Evolutionary conservation across 92 coral and sea anemone genomes (phyloP).

Genomic region (Isaurus tuberculatus): DNA sequence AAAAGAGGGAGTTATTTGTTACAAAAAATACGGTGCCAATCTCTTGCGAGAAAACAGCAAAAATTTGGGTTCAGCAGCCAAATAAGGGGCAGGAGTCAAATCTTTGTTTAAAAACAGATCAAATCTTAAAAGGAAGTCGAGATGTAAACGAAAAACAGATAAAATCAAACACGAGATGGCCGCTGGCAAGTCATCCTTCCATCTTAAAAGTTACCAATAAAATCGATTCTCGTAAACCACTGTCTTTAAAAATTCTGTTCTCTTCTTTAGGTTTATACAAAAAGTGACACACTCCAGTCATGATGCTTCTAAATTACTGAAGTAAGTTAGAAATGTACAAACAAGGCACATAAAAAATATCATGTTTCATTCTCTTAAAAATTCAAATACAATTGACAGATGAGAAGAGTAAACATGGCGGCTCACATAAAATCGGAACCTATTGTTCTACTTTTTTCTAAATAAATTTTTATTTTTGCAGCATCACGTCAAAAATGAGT

Average conservation of each 20-base stretch:
- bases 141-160: conserved; percentile 8
- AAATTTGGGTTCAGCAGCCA: neutral
- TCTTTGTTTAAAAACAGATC: conserved; percentile 6
- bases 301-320: neutral
- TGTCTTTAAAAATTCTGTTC: neutral
- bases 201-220: neutral
- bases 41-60: neutral
- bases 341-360: conserved; percentile 21
- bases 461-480: conserved; percentile 17
- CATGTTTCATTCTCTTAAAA: conserved; percentile 1
- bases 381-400: conserved; percentile 34
- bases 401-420: conserved; percentile 22
- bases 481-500: conserved; percentile 7
- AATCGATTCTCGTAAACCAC: neutral
- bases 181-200: neutral
- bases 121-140: neutral
- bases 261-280: neutral
- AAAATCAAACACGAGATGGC: conserved; percentile 11
- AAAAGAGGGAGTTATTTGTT: neutral
- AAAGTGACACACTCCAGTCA: neutral
- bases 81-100: neutral
- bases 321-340: conserved; percentile 21
- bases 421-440: conserved; percentile 1
- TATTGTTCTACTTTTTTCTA: conserved; percentile 21
- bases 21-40: neutral